phyloP scores from a whole-genome alignment of 2,888 invertebrate species.

The Brachyptera putata region DNA sequence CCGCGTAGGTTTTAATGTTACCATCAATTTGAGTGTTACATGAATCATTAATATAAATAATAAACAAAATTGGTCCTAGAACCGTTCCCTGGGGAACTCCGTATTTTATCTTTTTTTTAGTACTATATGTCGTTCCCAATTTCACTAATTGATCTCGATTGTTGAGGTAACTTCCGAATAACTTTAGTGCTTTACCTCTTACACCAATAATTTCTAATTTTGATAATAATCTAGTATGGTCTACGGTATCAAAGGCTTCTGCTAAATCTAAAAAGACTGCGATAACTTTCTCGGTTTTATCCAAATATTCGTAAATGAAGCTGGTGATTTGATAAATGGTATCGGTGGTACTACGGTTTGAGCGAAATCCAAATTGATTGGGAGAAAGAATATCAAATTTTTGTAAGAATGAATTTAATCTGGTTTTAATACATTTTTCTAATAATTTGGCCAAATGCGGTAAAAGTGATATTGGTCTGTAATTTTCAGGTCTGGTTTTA shows the following conservation, averaged over 20 bases:
- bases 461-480: background rate
- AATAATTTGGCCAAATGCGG: background rate
- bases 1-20: slow-evolving; percentile 23
- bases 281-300: background rate
- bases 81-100: too few relatives aligned
- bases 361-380: background rate
- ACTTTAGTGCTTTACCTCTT: slow-evolving; percentile 22
- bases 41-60: slow-evolving; percentile 31
- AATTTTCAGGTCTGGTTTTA: background rate
- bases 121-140: slow-evolving; percentile 18
- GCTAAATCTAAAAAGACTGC: background rate
- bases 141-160: slow-evolving; percentile 28
- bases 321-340: background rate
- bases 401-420: background rate
- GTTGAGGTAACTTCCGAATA: slow-evolving; percentile 28
- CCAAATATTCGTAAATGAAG: background rate
- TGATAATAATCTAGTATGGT: background rate
- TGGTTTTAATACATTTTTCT: background rate
- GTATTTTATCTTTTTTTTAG: slow-evolving; percentile 3
- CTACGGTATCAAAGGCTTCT: background rate
- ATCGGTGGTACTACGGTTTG: background rate
- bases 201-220: slow-evolving; percentile 24
- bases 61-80: slow-evolving; percentile 29
- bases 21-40: slow-evolving; percentile 24
- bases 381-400: background rate